Evolutionary conservation across 2,797 vertebrate genomes (phyloP), one percentile per base, ranked within the genome.

Genomic region (Gymnodraco acuticeps): DNA sequence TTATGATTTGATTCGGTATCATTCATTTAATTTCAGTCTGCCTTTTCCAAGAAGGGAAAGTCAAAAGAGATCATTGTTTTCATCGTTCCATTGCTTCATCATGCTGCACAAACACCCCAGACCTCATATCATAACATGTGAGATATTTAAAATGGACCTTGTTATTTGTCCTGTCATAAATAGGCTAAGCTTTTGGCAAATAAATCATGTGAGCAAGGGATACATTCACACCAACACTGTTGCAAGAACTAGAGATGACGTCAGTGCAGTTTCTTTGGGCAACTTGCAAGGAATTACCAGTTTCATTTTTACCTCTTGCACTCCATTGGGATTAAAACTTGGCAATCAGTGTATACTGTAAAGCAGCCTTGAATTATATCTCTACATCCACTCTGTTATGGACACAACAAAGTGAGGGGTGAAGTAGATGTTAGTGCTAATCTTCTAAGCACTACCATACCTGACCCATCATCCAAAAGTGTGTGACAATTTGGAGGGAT

Each of bases 61-160:
- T 80, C 45, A 81, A 82, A 84, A 78, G 77, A 60, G 58, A 46
- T 76, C 72, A 58, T 90, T 89, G 87, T 90, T 81, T 64, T 55
- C 12, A n/a, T 33, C 0, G 10, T 64, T 66, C 9, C 1, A 41
- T 56, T 54, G 53, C 54, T 65, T 78, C 72, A 75, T 68, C 66
- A 15, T 59, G 54, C 50, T 64, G 62, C 63, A 58, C 31, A 62
- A 73, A 67, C 63, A 68, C 20, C 12, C 47, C 0, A 12, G 43
- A 53, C 56, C 45, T 78, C 66, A 67, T 45, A 76, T 80, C 38
- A 14, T 20, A 80, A 60, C 82, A 81, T 77, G 82, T 81, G 75
- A 85, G 72, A 73, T 61, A 62, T 79, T 76, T 81, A 42, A 77
- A 78, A 77, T 69, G 3, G 0, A 68, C 64, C 27, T 75, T 69